Conservation (phyloP, 2,888 invertebrate species). For the Pardosa pseudoannulata region DNA sequence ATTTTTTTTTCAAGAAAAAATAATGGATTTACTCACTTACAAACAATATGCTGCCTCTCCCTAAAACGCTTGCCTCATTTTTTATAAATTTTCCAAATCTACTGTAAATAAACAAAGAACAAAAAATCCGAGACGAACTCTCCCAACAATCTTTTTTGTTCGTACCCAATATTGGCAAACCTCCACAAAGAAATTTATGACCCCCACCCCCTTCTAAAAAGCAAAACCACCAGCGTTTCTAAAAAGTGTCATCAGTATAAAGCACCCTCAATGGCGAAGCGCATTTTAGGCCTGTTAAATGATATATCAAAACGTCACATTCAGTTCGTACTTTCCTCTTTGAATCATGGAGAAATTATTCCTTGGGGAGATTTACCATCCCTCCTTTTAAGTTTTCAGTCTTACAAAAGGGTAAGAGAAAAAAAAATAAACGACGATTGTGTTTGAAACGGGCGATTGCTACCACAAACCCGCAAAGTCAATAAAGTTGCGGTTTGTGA, state of each 20-base stretch:
- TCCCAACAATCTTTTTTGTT: no score
- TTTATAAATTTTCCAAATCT: no score
- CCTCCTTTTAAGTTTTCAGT: background rate
- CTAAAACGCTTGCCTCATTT: no score
- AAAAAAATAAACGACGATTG: background rate
- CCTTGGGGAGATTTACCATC: background rate
- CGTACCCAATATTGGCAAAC: no score
- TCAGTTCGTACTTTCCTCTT: background rate
- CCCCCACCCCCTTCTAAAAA: background rate
- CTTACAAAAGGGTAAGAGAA: background rate
- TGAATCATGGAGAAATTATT: slow-evolving; percentile 23
- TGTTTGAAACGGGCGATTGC: slow-evolving; percentile 13
- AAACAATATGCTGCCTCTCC: no score
- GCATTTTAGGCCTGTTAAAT: slow-evolving; percentile 39
- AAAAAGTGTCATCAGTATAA: slow-evolving; percentile 31
- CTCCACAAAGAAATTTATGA: background rate
- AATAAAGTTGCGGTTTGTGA: slow-evolving; percentile 23
- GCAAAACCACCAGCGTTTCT: background rate
- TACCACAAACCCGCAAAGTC: slow-evolving; percentile 16
- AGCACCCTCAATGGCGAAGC: slow-evolving; percentile 5
- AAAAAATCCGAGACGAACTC: no score
- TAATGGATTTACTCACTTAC: no score
- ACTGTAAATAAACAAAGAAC: no score
- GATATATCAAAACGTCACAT: slow-evolving; percentile 52
- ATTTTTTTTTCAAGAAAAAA: no score